phyloP scores from a whole-genome alignment of 2,113 vertebrate genomes.

The Cebidichthys violaceus region DNA sequence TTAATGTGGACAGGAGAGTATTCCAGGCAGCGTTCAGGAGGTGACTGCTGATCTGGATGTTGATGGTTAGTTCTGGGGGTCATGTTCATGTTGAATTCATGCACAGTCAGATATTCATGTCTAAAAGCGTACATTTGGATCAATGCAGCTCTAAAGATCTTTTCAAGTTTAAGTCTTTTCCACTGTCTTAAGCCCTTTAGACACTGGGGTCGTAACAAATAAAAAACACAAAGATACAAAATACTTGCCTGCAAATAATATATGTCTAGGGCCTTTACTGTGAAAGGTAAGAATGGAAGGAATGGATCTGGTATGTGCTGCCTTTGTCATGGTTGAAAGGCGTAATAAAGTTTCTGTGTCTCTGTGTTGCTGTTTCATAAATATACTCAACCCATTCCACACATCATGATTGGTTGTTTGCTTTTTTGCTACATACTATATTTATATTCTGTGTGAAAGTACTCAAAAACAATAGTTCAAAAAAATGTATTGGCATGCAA shows the following conservation, averaged over 20 bases:
- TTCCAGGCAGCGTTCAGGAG: slow-evolving; percentile 87
- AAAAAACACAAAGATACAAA: neutral
- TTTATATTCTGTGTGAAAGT: too few relatives aligned
- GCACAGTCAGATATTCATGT: slow-evolving; percentile 11
- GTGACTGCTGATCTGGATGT: slow-evolving; percentile 10
- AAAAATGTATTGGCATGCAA: too few relatives aligned
- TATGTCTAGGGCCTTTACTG: neutral
- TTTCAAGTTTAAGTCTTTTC: neutral
- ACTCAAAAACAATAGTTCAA: too few relatives aligned
- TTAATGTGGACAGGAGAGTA: neutral
- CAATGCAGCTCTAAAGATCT: neutral
- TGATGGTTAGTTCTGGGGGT: neutral
- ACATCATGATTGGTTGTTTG: too few relatives aligned
- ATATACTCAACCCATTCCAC: too few relatives aligned
- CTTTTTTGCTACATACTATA: too few relatives aligned
- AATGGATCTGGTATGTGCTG: neutral
- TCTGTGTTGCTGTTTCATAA: too few relatives aligned
- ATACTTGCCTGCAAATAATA: neutral
- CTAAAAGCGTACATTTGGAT: neutral
- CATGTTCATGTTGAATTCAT: slow-evolving; percentile 1
- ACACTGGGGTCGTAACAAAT: too few relatives aligned
- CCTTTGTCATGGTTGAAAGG: neutral
- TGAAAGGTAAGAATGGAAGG: neutral
- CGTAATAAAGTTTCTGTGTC: neutral
- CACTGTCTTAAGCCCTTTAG: too few relatives aligned